Evolutionary conservation across 2,888 invertebrate species (phyloP), one percentile per base, ranked within the genome.

Genomic region (Pilophorus perplexus): DNA sequence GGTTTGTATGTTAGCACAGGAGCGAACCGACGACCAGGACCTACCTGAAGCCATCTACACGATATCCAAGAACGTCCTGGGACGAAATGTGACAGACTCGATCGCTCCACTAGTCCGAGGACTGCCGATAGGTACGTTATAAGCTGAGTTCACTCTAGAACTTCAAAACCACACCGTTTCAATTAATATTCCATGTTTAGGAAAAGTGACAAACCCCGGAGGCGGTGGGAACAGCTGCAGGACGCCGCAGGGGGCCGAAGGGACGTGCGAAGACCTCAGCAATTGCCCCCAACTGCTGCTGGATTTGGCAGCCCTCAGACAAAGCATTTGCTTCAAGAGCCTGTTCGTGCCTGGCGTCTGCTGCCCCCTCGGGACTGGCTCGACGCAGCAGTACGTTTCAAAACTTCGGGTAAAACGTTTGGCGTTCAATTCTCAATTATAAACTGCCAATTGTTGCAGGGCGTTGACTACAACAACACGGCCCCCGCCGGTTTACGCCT

Each of bases 301-400:
- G 20, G 90, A 93, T 76, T 80, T 93, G 57, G 85, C 87, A 12
- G 88, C 87, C 75, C 79, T 94, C 16, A 79, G 93, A 27, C 90
- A 92, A 74, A 93, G 93, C 0, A 80, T 94, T 8, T 94, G 94
- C 74, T 94, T 94, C 75, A 93, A 93, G 78, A 90, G 89, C 70
- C 80, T 93, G 1, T 93, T 93, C 74, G 89, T 91, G 1, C 94
- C 94, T 1, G 94, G 94, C 1, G 93, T 94, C 1, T 94, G 94
- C 75, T 94, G 94, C 76, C 93, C 93, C 14, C 20, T 50, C 12
- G 42, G 22, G 42, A 48, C 54, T 28, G 72, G 77, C 6, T 60
- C 62, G 1, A 4, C 12, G 33, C 57, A 44, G 67, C 42, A 46
- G n/a, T n/a, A n/a, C n/a, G n/a, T 38, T 38, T 14, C 14, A 38